A percentile compares a stretch with the other conserved stretches of the same genome.
Conservation (phyloP, 2,797 vertebrate species). For the Hydrocynus forskahlii region DNA sequence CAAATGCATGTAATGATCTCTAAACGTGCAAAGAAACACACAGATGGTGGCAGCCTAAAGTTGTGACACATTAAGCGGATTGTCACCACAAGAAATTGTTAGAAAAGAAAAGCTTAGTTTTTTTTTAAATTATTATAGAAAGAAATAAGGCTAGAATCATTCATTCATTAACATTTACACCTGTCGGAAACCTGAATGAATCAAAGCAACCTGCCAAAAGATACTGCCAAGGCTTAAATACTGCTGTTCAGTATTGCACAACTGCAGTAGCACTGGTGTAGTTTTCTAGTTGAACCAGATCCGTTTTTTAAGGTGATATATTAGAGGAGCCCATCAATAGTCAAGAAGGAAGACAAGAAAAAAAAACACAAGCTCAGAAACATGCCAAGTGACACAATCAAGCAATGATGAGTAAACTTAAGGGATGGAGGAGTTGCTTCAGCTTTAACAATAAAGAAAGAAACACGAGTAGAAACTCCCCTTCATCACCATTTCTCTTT, state of each 20-base stretch:
- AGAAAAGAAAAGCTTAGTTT: constrained; percentile 42
- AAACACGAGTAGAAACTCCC: constrained; percentile 34
- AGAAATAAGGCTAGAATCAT: background rate
- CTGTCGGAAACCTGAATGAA: background rate
- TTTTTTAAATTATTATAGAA: constrained; percentile 28
- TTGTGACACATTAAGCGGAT: constrained; percentile 53
- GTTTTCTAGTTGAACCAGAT: background rate
- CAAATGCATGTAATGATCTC: constrained; percentile 50
- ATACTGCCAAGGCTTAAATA: background rate
- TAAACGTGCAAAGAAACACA: constrained; percentile 53
- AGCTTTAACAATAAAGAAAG: constrained; percentile 16
- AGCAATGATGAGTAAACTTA: constrained; percentile 29
- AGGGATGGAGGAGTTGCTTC: constrained; percentile 2
- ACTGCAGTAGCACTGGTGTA: background rate
- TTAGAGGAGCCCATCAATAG: background rate
- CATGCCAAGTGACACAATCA: constrained; percentile 15
- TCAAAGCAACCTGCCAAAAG: background rate
- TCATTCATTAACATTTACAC: background rate
- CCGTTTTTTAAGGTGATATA: too few species aligned
- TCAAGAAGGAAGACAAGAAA: background rate
- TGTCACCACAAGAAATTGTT: constrained; percentile 50
- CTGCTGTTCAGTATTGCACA: background rate
- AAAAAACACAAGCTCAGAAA: background rate
- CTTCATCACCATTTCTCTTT: background rate
- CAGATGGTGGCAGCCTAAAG: constrained; percentile 53